A percentile compares a stretch with the other conserved stretches of the same genome.
Evolutionary conservation across 2,797 vertebrate genomes (phyloP).

Genomic region (Gymnothorax javanicus): DNA sequence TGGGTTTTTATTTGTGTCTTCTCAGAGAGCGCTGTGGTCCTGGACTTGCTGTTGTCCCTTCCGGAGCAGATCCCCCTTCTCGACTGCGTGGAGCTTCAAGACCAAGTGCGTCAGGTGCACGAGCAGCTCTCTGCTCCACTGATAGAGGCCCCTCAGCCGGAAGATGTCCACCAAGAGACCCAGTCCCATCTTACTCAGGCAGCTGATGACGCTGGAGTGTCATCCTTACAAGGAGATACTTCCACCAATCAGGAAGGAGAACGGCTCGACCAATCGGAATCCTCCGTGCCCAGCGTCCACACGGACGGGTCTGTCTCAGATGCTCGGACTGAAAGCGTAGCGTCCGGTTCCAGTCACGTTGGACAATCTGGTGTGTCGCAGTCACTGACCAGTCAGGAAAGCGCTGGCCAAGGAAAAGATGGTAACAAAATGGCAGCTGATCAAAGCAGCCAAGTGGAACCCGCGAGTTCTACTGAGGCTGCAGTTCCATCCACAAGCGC

Average conservation of each 20-base stretch:
- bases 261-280: background rate
- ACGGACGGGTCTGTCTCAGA: background rate
- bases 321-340: background rate
- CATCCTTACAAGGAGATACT: background rate
- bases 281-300: too few relatives aligned
- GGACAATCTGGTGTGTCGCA: background rate
- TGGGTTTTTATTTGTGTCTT: conserved; percentile 1
- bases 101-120: conserved; percentile 65
- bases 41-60: conserved; percentile 73
- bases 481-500: background rate
- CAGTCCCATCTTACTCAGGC: background rate
- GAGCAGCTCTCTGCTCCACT: conserved; percentile 44
- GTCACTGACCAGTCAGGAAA: conserved; percentile 1
- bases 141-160: background rate
- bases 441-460: background rate
- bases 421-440: background rate
- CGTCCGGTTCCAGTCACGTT: background rate
- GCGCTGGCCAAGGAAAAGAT: too few relatives aligned
- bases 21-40: conserved; percentile 69
- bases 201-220: background rate
- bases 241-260: background rate
- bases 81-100: conserved; percentile 60
- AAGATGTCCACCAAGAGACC: background rate
- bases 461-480: background rate
- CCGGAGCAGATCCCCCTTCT: conserved; percentile 68